Evolutionary conservation across 2,113 vertebrate genomes (phyloP).

Genomic region (Dascyllus trimaculatus): DNA sequence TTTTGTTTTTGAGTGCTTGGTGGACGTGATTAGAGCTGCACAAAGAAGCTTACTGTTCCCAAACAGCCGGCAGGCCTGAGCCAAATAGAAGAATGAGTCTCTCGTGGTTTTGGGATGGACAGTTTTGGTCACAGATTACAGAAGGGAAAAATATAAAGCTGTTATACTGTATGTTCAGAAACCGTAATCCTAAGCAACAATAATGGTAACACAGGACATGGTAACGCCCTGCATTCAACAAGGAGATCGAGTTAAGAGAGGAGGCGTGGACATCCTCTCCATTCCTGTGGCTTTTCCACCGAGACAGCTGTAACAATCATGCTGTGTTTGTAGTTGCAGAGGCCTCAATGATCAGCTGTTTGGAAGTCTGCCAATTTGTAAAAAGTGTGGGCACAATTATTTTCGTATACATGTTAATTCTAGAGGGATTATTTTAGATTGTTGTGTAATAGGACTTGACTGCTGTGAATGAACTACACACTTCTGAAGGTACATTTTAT

Average conservation of each 20-base stretch:
- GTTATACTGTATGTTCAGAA: neutral
- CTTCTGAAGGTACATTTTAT: too few relatives aligned
- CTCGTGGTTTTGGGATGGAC: slow-evolving; percentile 25
- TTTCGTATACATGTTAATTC: too few relatives aligned
- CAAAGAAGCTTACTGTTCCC: slow-evolving; percentile 70
- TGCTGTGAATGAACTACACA: accelerated
- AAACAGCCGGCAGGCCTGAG: slow-evolving; percentile 25
- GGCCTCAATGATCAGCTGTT: too few relatives aligned
- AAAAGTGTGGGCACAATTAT: neutral
- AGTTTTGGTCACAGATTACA: slow-evolving; percentile 27
- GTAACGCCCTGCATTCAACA: slow-evolving; percentile 20
- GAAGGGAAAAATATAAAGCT: neutral
- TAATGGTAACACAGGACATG: neutral
- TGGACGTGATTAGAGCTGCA: slow-evolving; percentile 53
- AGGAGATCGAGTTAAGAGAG: neutral
- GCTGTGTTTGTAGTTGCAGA: neutral
- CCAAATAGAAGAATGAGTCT: slow-evolving; percentile 38
- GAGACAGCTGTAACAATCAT: neutral
- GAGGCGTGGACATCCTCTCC: slow-evolving; percentile 29
- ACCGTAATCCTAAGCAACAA: neutral
- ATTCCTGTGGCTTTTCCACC: slow-evolving; percentile 33
- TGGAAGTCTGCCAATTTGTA: neutral
- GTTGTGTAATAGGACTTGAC: neutral
- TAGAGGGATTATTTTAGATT: neutral
- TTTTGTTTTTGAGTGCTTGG: slow-evolving; percentile 46